Base-by-base conservation (phyloP, 1,140 invertebrate genomes). In the Apis cerana region DNA sequence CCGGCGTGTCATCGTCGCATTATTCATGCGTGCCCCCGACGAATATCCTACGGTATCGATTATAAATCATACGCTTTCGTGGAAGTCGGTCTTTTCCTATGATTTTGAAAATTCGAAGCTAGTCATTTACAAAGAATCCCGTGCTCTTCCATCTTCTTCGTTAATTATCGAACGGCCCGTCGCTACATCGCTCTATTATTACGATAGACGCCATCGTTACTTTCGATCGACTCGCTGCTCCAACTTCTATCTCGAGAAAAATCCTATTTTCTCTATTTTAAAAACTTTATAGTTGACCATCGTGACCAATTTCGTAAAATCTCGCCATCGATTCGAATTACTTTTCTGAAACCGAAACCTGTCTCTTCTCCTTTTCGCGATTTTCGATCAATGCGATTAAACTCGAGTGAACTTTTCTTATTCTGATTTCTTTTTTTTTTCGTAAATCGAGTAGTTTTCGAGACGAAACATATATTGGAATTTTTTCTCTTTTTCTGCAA, bases 1-100 rank as follows among this genome's bases (percentile, higher is more conserved):
- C 68, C 65, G 67, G 62, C 83, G 77, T 81, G 86, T 88, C 87
- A 85, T 88, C 87, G 83, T 85, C 72, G 81, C 68, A 85, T 88
- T 88, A 88, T 85, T 88, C 87, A 88, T 80, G 76, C 76, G 74
- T 65, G 72, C 27, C 70, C 56, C 64, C 79, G 83, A 82, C 72
- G 69, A 68, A 52, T 83, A 72, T 80, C 68, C 65, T 43, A 64
- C 54, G 48, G 72, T 56, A 11, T 21, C 8, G 72, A 3, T 68
- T 77, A 54, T 80, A 83, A 83, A 83, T 83, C 82, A 80, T 50
- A 68, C 56, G n/a, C 61, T 8, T 82, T 77, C 81, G 67, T 78
- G 59, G 81, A 82, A 82, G 67, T 19, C 10, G 65, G 67, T 43
- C 58, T 62, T 78, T 76, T 70, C 58, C 65, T 64, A 58, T 70